phyloP scores from a whole-genome alignment of 1,140 invertebrate species.

The Sinella curviseta region DNA sequence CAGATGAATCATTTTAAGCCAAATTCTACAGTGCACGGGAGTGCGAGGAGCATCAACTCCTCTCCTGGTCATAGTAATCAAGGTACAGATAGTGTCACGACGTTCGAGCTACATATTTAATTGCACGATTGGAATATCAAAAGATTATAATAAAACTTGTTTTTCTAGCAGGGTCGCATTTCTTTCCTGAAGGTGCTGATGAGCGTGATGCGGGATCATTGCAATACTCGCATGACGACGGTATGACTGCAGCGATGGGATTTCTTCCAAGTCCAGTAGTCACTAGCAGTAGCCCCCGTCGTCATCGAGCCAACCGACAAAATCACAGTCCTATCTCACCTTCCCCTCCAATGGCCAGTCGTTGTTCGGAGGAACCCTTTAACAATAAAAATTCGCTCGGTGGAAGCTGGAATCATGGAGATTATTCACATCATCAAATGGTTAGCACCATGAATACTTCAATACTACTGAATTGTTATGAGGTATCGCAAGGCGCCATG shows the following conservation, averaged over 20 bases:
- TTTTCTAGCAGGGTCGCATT: background rate
- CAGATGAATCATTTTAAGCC: conserved; percentile 18
- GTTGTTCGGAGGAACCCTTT: background rate
- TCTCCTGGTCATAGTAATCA: conserved; percentile 22
- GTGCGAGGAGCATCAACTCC: conserved; percentile 15
- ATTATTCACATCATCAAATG: background rate
- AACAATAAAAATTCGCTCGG: background rate
- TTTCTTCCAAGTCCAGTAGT: conserved; percentile 21
- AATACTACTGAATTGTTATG: background rate
- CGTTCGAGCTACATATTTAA: background rate
- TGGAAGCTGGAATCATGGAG: background rate
- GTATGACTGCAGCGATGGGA: background rate
- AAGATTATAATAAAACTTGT: too few species aligned
- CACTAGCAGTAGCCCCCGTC: conserved; percentile 13
- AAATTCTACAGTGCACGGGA: conserved; percentile 31
- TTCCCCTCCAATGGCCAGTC: background rate
- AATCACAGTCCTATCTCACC: conserved; percentile 1
- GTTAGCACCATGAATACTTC: background rate
- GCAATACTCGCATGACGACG: background rate
- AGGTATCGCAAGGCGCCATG: background rate
- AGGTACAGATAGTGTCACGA: background rate
- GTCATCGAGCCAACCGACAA: background rate
- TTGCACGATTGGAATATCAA: too few species aligned
- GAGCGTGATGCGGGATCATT: background rate
- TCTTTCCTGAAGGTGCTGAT: background rate